Percentiles rank a stretch among this genome's conserved stretches.
Evolutionary conservation across 2,888 invertebrate genomes (phyloP).

Genomic region (Limnephilus marmoratus): DNA sequence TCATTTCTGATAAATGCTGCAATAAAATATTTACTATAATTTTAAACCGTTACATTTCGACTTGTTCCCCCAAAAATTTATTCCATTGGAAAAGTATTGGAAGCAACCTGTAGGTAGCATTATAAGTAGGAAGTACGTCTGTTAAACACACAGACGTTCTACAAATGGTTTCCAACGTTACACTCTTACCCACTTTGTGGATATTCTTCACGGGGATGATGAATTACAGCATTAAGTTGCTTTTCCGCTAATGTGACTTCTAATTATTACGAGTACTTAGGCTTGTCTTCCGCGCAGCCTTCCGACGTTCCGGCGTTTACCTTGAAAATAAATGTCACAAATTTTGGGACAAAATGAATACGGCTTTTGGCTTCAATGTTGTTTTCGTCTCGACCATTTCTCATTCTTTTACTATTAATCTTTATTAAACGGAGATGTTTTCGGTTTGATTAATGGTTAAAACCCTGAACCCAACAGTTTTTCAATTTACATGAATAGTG

Average conservation of each 20-base stretch:
- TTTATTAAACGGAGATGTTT: neutral
- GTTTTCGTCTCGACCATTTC: neutral
- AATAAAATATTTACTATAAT: neutral
- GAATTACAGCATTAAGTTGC: neutral
- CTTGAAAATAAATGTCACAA: slow-evolving; percentile 3
- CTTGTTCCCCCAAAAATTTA: neutral
- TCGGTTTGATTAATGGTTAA: neutral
- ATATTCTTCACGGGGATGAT: neutral
- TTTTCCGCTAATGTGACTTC: slow-evolving; percentile 19
- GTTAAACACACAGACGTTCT: neutral
- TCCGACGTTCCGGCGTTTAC: slow-evolving; percentile 15
- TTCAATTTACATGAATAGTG: neutral
- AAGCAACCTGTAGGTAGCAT: neutral
- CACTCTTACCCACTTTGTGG: neutral
- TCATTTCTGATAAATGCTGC: too few relatives aligned
- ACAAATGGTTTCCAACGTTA: neutral
- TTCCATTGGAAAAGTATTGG: neutral
- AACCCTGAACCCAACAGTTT: neutral
- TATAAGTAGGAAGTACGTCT: neutral
- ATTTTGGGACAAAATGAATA: slow-evolving; percentile 3
- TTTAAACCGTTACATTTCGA: neutral
- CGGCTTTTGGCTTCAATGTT: neutral
- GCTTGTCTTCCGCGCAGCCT: neutral
- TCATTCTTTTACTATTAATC: neutral
- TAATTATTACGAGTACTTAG: slow-evolving; percentile 14